Conservation (phyloP, 2,113 vertebrate species). For the Channa argus region DNA sequence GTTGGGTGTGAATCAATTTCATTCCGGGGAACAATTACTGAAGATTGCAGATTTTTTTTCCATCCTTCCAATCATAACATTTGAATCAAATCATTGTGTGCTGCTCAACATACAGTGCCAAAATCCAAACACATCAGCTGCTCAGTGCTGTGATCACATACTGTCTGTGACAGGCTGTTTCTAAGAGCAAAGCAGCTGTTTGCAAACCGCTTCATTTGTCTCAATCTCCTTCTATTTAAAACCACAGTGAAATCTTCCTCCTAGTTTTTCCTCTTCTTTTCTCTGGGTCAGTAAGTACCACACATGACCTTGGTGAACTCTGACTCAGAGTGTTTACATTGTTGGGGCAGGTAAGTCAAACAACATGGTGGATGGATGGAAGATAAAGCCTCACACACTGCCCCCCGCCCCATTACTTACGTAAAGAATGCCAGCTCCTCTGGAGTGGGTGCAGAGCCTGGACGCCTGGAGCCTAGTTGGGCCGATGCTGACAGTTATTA, state of each 20-base stretch:
- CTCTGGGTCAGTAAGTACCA: conserved; percentile 65
- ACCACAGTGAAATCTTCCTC: conserved; percentile 34
- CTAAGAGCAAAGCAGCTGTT: conserved; percentile 39
- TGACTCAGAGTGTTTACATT: conserved; percentile 72
- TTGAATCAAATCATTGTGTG: conserved; percentile 78
- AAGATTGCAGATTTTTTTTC: conserved; percentile 77
- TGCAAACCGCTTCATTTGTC: conserved; percentile 33
- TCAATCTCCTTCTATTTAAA: conserved; percentile 59
- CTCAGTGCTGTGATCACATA: conserved; percentile 50
- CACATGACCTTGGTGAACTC: conserved; percentile 66
- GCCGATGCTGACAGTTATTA: conserved; percentile 73
- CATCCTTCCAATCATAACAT: conserved; percentile 78
- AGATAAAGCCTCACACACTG: conserved; percentile 67
- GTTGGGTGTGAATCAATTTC: conserved; percentile 86
- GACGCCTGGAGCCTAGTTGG: conserved; percentile 52
- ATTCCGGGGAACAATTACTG: conserved; percentile 85
- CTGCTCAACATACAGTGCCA: conserved; percentile 69
- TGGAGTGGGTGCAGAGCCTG: conserved; percentile 45
- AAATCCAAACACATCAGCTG: conserved; percentile 68
- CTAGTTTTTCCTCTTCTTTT: conserved; percentile 18
- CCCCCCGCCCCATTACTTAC: conserved; percentile 62
- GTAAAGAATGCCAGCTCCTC: conserved; percentile 61
- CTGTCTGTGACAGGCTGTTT: conserved; percentile 55
- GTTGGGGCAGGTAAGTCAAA: conserved; percentile 68
- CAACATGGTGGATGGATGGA: conserved; percentile 64